Conservation (phyloP, 2,797 vertebrate genomes). For the Sandelia bainsii region DNA sequence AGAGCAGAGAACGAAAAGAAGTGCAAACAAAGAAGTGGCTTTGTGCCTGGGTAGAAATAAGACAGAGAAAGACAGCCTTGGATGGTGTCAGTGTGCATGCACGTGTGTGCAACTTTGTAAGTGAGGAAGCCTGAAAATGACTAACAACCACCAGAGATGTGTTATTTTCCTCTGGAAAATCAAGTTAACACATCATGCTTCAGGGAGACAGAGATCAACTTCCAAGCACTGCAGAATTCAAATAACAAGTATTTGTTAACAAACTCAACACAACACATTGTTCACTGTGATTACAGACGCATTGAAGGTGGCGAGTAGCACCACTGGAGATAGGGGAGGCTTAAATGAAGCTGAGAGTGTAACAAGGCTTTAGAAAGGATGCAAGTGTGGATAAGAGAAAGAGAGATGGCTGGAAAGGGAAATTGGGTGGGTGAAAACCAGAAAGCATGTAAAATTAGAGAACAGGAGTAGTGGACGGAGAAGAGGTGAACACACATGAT, state of each 20-base stretch:
- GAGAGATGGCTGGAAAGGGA: conserved; percentile 9
- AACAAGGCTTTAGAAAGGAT: conserved; percentile 12
- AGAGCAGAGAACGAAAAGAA: conserved; percentile 26
- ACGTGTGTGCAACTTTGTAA: conserved; percentile 9
- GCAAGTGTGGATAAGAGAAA: conserved; percentile 33
- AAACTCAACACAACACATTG: conserved; percentile 23
- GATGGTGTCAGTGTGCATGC: not conserved
- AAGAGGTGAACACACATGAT: conserved; percentile 48
- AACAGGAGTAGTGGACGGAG: conserved; percentile 8
- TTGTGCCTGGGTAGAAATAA: conserved; percentile 27
- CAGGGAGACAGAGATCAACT: conserved; percentile 34
- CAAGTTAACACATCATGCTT: conserved; percentile 49
- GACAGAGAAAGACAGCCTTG: not conserved
- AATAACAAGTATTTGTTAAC: conserved; percentile 41
- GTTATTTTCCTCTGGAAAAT: conserved; percentile 40
- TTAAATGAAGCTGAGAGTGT: conserved; percentile 19
- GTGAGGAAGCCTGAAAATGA: conserved; percentile 37
- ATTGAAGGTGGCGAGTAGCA: conserved; percentile 18
- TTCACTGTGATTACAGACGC: conserved; percentile 41
- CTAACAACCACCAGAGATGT: conserved; percentile 35
- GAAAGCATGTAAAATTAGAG: conserved; percentile 27
- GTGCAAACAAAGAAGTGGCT: conserved; percentile 21
- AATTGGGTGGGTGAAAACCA: conserved; percentile 17
- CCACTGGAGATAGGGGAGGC: conserved; percentile 5
- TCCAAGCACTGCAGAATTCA: conserved; percentile 19